Evolutionary conservation across 1,140 invertebrate species (phyloP), one percentile per base, ranked within the genome.

Genomic region (Lordiphosa collinella): DNA sequence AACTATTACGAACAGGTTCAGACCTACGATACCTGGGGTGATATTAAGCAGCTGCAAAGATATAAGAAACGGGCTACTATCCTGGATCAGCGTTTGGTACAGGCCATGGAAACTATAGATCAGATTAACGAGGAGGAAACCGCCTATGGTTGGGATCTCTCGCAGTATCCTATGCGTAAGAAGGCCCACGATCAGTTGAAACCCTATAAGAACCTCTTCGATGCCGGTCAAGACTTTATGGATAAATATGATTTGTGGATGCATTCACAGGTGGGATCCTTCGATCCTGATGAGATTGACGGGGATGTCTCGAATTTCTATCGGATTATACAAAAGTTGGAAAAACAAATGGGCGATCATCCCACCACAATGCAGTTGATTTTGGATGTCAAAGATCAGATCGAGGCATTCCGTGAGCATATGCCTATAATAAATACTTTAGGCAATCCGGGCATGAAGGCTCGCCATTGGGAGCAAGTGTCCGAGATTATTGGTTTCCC

Each of bases 401-500:
- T 99, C 57, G 97, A 99, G 82, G 93, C 94, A 11, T 99, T 99
- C 89, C 94, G 94, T 60, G 94, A 95, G 38, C 93, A 98, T 85
- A 92, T 98, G 92, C 96, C 97, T 0, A 93, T 99, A 4, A 94
- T 99, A 46, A 92, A 94, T 82, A 98, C 96, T 0, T 90, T 99
- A 1, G 97, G 97, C 35, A 99, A 99, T 91, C 97, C 97, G 3
- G 96, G 95, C 31, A 93, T 99, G 91, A 95, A 98, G 82, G 93
- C 93, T 8, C 92, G 97, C 7, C 98, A 99, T 89, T 99, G 98
- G 98, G 96, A 98, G 79, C 94, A 96, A 89, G 94, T 99, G 8
- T 98, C 96, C 0, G 97, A 99, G 74, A 96, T 98, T 54, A 95
- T 99, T 68, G 97, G 97, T 0, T 98, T 97, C 89, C 95, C 96